Percentiles rank a stretch among this genome's conserved stretches.
phyloP scores from a whole-genome alignment of 2,113 vertebrate species.

The Sprattus sprattus region DNA sequence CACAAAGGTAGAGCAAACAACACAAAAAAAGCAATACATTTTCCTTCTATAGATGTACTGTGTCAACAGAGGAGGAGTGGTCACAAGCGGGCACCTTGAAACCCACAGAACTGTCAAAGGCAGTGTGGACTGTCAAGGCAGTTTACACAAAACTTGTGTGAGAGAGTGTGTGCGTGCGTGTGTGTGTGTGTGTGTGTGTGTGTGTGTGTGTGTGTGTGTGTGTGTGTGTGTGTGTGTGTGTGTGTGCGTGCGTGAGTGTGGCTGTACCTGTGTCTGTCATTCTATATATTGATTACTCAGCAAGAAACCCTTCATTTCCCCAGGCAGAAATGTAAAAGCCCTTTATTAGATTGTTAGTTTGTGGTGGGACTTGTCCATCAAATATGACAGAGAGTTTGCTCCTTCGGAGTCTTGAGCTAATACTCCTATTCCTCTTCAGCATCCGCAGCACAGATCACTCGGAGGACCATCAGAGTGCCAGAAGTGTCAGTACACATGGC shows the following conservation, averaged over 20 bases:
- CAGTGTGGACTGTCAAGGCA: not conserved
- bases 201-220: not conserved
- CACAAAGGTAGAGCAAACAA: not conserved
- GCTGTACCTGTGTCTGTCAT: not conserved
- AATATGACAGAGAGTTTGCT: not conserved
- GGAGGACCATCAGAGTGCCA: constrained; percentile 13
- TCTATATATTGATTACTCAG: not conserved
- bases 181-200: not conserved
- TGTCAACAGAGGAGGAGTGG: not conserved
- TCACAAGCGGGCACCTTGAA: not conserved
- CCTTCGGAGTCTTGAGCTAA: not conserved
- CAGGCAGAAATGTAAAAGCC: not conserved
- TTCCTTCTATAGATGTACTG: not conserved
- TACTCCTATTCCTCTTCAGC: not conserved
- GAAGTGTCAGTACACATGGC: constrained; percentile 12
- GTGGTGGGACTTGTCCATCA: not conserved
- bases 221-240: not conserved
- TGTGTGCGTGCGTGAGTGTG: not conserved
- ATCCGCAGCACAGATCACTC: not conserved
- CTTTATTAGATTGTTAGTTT: not conserved
- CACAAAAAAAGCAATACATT: not conserved
- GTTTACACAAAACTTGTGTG: not conserved
- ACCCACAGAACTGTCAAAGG: not conserved
- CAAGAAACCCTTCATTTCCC: not conserved
- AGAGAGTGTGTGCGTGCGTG: not conserved